Conservation (phyloP, 2,113 vertebrate species). For the Aleadryas rufinucha region DNA sequence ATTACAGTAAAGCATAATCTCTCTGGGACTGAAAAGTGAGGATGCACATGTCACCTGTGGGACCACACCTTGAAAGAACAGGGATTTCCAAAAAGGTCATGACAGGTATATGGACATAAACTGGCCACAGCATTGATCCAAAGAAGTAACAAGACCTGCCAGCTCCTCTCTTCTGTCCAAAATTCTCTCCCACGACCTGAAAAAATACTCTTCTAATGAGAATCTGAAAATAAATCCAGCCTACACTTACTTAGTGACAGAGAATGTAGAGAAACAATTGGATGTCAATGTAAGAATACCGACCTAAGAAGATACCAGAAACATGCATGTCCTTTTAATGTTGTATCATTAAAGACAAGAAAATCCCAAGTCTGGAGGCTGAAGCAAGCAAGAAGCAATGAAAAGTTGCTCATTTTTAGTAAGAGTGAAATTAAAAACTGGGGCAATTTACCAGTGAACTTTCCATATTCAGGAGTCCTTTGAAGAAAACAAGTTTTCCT, state of each 20-base stretch:
- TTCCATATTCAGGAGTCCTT: not conserved
- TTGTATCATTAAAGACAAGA: not conserved
- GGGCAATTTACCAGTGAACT: not conserved
- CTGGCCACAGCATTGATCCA: not conserved
- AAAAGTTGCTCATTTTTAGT: not conserved
- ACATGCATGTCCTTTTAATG: not conserved
- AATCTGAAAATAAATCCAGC: not conserved
- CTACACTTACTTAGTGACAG: not conserved
- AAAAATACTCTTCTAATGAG: not conserved
- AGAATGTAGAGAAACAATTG: not conserved
- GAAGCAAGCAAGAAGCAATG: not conserved
- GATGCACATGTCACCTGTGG: not conserved
- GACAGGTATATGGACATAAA: not conserved
- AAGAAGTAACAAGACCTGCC: not conserved
- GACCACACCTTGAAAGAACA: not conserved
- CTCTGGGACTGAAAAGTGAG: not conserved
- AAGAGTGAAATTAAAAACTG: not conserved
- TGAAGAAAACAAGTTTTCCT: not conserved
- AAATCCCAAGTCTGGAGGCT: not conserved
- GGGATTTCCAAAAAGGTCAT: not conserved
- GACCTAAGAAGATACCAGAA: not conserved
- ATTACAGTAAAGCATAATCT: not conserved
- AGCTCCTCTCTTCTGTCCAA: not conserved
- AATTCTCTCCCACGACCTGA: not conserved
- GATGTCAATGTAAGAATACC: not conserved